Percentiles rank a stretch among this genome's conserved stretches.
These are phyloP conservation scores for Buathra laborator DNA, from an alignment of 2,888 invertebrate species.

Conservation along the genomic window DNA sequence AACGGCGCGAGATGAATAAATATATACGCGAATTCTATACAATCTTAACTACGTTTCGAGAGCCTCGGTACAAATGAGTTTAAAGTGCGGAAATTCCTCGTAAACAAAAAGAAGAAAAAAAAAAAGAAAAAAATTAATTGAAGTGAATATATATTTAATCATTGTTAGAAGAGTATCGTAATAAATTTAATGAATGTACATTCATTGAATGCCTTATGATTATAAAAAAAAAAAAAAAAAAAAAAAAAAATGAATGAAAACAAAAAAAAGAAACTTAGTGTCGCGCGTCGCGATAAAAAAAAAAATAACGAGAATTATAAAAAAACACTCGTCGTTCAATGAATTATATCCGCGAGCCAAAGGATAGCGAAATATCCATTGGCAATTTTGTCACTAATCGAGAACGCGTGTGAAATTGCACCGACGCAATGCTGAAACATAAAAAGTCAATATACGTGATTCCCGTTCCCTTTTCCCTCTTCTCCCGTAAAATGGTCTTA, in stretches of 20 bases:
- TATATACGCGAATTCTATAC: conserved; percentile 50
- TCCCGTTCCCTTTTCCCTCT: not conserved
- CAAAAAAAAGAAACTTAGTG: conserved; percentile 21
- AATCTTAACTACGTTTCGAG: conserved; percentile 56
- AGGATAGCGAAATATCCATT: conserved; percentile 48
- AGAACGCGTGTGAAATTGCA: conserved; percentile 15
- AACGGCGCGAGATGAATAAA: conserved; percentile 37
- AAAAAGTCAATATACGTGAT: conserved; percentile 64
- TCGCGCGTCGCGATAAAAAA: conserved; percentile 28
- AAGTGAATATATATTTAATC: conserved; percentile 57
- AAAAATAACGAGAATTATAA: conserved; percentile 22
- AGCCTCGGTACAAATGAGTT: conserved; percentile 65
- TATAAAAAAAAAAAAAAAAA: conserved; percentile 40
- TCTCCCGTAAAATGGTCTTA: conserved; percentile 51
- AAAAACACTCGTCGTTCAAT: conserved; percentile 47
- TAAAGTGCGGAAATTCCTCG: conserved; percentile 49
- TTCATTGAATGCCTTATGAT: conserved; percentile 73
- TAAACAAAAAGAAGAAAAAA: conserved; percentile 41
- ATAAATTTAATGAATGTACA: conserved; percentile 67
- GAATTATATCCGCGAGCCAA: conserved; percentile 35
- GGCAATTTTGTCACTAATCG: conserved; percentile 50
- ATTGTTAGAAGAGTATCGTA: conserved; percentile 67
- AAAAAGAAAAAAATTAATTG: conserved; percentile 44
- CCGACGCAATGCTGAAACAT: conserved; percentile 57
- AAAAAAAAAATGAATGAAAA: conserved; percentile 17